A percentile compares a stretch with the other conserved stretches of the same genome.
Evolutionary conservation across 2,113 vertebrate species (phyloP).

Genomic region (Motacilla tschutschensis): DNA sequence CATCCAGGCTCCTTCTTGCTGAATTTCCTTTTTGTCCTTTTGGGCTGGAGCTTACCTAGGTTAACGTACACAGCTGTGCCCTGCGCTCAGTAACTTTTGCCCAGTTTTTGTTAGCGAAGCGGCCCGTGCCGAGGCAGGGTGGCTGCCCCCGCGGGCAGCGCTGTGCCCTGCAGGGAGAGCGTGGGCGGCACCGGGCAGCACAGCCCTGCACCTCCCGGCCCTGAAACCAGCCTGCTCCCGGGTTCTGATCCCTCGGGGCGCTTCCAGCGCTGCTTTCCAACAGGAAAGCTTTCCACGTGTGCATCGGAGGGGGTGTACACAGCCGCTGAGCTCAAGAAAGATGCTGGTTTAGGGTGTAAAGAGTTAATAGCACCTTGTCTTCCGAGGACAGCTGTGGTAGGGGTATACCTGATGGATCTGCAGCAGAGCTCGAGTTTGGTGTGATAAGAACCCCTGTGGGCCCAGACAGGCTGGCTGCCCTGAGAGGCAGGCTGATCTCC

Average conservation of each 20-base stretch:
- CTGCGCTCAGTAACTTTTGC: not conserved
- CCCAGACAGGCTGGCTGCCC: too few relatives aligned
- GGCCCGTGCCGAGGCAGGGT: not conserved
- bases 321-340: not conserved
- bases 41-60: not conserved
- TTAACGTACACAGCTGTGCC: not conserved
- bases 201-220: fast-evolving
- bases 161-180: not conserved
- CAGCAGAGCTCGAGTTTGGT: not conserved
- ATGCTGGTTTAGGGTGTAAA: not conserved
- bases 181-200: not conserved
- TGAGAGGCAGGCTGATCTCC: not conserved
- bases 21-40: not conserved
- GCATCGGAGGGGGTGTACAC: fast-evolving
- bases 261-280: not conserved
- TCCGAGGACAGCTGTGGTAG: not conserved
- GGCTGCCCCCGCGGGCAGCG: not conserved
- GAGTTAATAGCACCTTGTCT: not conserved
- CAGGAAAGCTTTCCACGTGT: fast-evolving
- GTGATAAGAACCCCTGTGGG: not conserved
- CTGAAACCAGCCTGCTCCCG: not conserved
- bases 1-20: not conserved
- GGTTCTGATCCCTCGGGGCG: not conserved
- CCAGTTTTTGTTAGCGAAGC: not conserved
- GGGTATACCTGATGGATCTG: not conserved